Evolutionary conservation across 2,113 vertebrate species (phyloP).

Genomic region (Antechinus stuartii): DNA sequence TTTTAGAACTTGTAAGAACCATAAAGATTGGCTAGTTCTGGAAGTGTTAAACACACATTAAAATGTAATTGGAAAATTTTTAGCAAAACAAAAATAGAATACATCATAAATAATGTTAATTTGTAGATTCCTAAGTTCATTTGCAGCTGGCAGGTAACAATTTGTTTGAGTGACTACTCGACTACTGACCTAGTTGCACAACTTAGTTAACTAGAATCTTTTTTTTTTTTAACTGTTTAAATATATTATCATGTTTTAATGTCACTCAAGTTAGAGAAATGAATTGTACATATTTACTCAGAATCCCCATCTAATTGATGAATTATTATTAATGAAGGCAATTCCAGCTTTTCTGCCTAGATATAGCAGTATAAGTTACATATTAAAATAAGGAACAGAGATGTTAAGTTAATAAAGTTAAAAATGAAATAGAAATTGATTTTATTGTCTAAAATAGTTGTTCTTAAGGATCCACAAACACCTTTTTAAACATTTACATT

Average conservation of each 20-base stretch:
- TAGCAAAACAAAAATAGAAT: neutral
- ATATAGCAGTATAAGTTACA: neutral
- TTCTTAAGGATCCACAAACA: neutral
- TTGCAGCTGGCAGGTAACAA: neutral
- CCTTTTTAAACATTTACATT: neutral
- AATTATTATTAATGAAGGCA: constrained; percentile 32
- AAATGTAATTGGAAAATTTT: neutral
- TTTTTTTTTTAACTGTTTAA: neutral
- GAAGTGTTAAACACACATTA: neutral
- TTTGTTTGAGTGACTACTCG: neutral
- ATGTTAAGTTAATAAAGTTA: neutral
- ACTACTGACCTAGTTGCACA: neutral
- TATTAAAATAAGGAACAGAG: constrained; percentile 10
- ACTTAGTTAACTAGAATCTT: neutral
- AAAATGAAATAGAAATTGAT: constrained; percentile 13
- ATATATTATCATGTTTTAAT: neutral
- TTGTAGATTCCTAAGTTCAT: neutral
- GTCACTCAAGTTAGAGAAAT: neutral
- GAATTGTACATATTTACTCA: constrained; percentile 24
- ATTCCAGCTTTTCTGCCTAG: constrained; percentile 23
- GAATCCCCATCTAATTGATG: constrained; percentile 27
- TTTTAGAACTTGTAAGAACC: neutral
- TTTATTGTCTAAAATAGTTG: constrained; percentile 18
- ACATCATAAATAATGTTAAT: neutral
- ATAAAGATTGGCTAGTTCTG: neutral